phyloP scores from a whole-genome alignment of 2,113 vertebrate genomes.

The Pollachius pollachius region DNA sequence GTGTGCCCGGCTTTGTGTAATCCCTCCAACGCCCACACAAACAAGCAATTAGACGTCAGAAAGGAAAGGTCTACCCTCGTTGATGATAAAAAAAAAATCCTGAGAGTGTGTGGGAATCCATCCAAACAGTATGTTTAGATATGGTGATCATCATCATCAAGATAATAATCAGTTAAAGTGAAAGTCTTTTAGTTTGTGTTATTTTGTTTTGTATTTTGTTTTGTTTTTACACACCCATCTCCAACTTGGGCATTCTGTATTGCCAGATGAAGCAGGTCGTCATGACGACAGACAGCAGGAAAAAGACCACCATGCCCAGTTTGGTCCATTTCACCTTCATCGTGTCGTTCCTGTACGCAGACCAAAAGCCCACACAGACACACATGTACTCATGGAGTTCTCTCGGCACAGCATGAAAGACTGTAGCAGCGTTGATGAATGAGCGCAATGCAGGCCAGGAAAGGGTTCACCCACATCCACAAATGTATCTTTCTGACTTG shows the following conservation, averaged over 20 bases:
- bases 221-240: constrained; percentile 45
- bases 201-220: too few species aligned
- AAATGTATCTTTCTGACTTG: too few species aligned
- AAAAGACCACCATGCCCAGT: constrained; percentile 73
- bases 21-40: constrained; percentile 47
- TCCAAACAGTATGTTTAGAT: not conserved
- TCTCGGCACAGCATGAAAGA: too few species aligned
- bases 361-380: not conserved
- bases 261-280: constrained; percentile 80
- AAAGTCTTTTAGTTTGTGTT: too few species aligned
- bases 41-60: constrained; percentile 51
- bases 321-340: constrained; percentile 79
- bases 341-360: constrained; percentile 1
- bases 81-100: too few species aligned
- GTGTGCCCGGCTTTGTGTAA: constrained; percentile 53
- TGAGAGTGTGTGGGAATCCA: not conserved
- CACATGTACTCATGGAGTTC: too few species aligned
- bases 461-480: too few species aligned
- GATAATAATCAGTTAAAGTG: too few species aligned
- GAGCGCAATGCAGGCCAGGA: too few species aligned
- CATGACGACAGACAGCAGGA: constrained; percentile 81
- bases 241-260: constrained; percentile 62
- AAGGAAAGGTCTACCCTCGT: constrained; percentile 27
- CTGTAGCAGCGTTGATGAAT: too few species aligned
- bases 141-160: too few species aligned